phyloP scores from a whole-genome alignment of 2,888 invertebrate genomes.

The Noctua comes region DNA sequence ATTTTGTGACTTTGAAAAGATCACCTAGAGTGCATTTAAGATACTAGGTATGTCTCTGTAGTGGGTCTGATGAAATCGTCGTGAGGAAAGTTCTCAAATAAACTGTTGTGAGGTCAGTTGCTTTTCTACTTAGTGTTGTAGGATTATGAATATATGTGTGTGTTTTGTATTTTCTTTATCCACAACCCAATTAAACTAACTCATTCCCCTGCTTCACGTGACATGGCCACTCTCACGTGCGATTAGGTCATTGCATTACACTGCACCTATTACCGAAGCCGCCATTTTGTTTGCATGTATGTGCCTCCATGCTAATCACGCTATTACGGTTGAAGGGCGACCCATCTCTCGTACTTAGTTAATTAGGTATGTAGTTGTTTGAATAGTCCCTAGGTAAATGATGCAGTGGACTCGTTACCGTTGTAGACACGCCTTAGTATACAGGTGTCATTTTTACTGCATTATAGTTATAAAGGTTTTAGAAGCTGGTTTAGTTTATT shows the following conservation, averaged over 20 bases:
- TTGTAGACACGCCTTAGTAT: constrained; percentile 1
- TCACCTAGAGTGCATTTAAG: not conserved
- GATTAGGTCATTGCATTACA: constrained; percentile 59
- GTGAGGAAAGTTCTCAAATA: not conserved
- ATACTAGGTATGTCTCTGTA: not conserved
- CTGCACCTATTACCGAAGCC: constrained; percentile 42
- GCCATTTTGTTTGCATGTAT: constrained; percentile 20
- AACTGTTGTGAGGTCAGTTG: not conserved
- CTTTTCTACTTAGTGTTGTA: not conserved
- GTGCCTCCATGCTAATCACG: constrained; percentile 56
- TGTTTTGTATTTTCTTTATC: constrained; percentile 2
- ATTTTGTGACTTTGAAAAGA: not conserved
- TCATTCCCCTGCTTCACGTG: not conserved
- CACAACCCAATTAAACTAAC: constrained; percentile 9
- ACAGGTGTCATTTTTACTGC: not conserved
- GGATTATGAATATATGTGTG: not conserved
- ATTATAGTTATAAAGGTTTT: not conserved
- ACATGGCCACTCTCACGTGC: constrained; percentile 52
- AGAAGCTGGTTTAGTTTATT: not conserved
- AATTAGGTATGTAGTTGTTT: constrained; percentile 41
- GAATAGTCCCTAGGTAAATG: not conserved
- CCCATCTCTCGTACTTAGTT: constrained; percentile 44
- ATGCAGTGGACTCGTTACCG: not conserved
- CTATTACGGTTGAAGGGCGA: constrained; percentile 49
- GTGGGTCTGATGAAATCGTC: not conserved